Evolutionary conservation across 1,140 invertebrate genomes (phyloP), one percentile per base, ranked within the genome.

Genomic region (Drosophila mayri): DNA sequence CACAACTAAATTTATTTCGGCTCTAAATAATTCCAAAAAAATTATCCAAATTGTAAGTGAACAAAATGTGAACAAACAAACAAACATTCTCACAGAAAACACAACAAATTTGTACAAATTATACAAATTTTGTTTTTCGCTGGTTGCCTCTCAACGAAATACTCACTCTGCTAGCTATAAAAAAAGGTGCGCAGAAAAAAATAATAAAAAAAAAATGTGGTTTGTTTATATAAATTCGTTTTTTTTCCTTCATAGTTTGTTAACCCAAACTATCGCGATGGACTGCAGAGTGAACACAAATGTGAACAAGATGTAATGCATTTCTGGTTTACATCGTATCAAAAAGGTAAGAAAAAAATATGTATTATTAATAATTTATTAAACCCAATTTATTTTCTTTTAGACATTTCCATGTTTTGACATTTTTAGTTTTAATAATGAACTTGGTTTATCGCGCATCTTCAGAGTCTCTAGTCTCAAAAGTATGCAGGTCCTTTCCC

Each of bases 41-140:
- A 1, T 25, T 25, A 20, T 16, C 18, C 3, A 68, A 68, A 70
- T 63, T 52, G 12, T 46, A 9, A 28, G 66, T 70, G n/a, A 52
- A 22, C 38, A 70, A 43, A 11, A 41, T 40, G n/a, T 43, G n/a
- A 43, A 43, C 4, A 20, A 49, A 28, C 4, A 20, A 32, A 49
- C 22, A 35, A 25, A 18, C 3, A 40, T 14, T 28, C 28, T 28
- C 28, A 2, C 4, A 5, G 7, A 30, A 30, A 30, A 30, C 28
- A 30, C 0, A 30, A 40, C 4, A 40, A 40, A 16, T 37, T 37
- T 37, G 12, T 37, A 37, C 4, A 37, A 12, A 37, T 37, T 16
- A 38, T 38, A 16, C 37, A 38, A 12, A 38, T 3, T 16, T 16
- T 12, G 30, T 12, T 37, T 12, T 38, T 38, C 37, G 5, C 16